These are phyloP conservation scores for Sinelater perroti DNA, from an alignment of 2,888 invertebrate genomes.

Conservation along the genomic window DNA sequence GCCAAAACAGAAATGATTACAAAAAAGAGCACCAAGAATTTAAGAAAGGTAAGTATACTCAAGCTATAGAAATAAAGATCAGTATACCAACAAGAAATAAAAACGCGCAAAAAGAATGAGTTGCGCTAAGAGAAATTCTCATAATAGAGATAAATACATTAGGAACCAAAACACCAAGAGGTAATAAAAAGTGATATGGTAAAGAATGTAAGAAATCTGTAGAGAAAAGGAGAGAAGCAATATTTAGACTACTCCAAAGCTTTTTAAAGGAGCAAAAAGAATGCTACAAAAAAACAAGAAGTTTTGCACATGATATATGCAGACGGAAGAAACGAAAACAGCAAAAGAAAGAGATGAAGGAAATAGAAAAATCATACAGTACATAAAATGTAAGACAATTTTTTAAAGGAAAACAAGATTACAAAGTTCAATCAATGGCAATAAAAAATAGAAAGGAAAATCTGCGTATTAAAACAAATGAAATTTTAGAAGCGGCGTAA, in stretches of 20 bases:
- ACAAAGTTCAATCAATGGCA: not conserved
- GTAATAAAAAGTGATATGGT: not conserved
- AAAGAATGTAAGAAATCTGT: not conserved
- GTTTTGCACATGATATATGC: conserved; percentile 1
- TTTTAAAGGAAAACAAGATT: not conserved
- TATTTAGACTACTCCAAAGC: not conserved
- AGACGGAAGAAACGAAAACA: not conserved
- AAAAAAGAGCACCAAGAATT: not conserved
- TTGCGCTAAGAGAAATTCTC: not conserved
- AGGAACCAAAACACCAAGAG: not conserved
- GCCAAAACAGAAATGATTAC: not conserved
- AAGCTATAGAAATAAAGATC: not conserved
- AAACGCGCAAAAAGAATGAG: not conserved
- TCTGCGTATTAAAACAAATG: not conserved
- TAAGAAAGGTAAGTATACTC: not conserved
- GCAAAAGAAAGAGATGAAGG: not conserved
- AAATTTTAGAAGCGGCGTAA: not conserved
- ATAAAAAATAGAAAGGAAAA: conserved; percentile 1
- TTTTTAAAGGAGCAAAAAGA: not conserved
- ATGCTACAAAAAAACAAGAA: conserved; percentile 1
- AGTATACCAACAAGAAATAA: not conserved
- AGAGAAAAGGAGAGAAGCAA: not conserved
- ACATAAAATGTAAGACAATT: not conserved
- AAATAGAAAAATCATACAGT: not conserved
- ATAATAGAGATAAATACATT: not conserved